Evolutionary conservation across 2,797 vertebrate species (phyloP), one percentile per base, ranked within the genome.

Genomic region (Champsocephalus gunnari): DNA sequence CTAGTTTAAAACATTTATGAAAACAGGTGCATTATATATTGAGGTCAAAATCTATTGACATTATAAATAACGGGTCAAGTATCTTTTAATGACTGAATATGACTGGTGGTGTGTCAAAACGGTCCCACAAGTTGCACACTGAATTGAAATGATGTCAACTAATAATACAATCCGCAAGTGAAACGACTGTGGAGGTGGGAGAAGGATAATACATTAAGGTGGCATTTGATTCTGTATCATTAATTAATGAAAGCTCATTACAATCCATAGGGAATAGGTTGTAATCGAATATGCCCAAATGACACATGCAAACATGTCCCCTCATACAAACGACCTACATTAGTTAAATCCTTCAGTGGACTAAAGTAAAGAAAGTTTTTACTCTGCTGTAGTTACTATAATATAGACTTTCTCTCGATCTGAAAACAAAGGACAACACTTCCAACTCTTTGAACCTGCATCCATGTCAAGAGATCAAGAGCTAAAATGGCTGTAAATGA

Each of bases 201-300:
- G 77, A 47, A 53, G 68, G 75, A 77, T 28, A 71, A 70, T 47
- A 67, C 68, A 66, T 41, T 45, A 80, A 55, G 76, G 61, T 90
- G 85, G 83, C 72, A 87, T 91, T 88, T 94, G 90, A 93, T 93
- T 93, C 92, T 89, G 65, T 71, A 89, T 95, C 75, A 94, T 92
- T 92, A 93, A 94, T 95, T 93, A 90, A 95, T 95, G 86, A 92
- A 83, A 80, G 86, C 88, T 89, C 86, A 66, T 88, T 86, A 72
- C 79, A 84, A 66, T 92, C 92, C 90, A 80, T 24, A 3, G 88
- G 89, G 93, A 92, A 87, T 81, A 45, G 75, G 59, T 28, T 62
- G 93, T 87, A 90, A 95, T 83, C 50, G 79, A 88, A 95, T 92
- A 91, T 60, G 43, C 41, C 53, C 53, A 48, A 54, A 72, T 74